phyloP scores from a whole-genome alignment of 2,888 invertebrate species.

The Drosophila atripex region DNA sequence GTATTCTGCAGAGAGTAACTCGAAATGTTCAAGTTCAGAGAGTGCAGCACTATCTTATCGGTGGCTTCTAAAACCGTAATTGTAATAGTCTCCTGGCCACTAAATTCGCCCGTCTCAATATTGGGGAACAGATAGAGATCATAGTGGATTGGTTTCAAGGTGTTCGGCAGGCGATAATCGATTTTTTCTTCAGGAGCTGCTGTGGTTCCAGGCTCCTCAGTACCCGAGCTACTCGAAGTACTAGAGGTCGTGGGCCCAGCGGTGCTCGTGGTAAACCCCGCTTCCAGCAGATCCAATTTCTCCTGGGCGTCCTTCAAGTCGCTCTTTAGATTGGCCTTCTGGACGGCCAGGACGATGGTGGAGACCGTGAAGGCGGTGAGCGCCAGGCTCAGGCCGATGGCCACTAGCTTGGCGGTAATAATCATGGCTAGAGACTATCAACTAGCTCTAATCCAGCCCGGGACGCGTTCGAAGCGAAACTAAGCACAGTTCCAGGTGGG shows the following conservation, averaged over 20 bases:
- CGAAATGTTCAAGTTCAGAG: constrained; percentile 85
- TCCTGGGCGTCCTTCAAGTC: constrained; percentile 73
- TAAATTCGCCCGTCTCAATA: constrained; percentile 85
- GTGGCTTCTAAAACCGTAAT: constrained; percentile 84
- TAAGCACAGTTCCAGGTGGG: constrained; percentile 39
- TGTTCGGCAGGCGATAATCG: constrained; percentile 85
- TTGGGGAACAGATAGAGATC: constrained; percentile 88
- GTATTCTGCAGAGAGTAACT: constrained; percentile 60
- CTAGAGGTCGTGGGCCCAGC: constrained; percentile 13
- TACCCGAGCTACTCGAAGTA: constrained; percentile 7
- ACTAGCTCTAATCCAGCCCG: constrained; percentile 45
- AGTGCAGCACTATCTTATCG: constrained; percentile 86
- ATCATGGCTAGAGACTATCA: constrained; percentile 64
- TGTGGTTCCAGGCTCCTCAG: neutral
- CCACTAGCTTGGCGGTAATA: constrained; percentile 75
- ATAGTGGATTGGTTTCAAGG: constrained; percentile 87
- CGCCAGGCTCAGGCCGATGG: constrained; percentile 76
- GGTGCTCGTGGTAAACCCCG: constrained; percentile 37
- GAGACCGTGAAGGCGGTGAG: constrained; percentile 84
- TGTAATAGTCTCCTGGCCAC: constrained; percentile 85
- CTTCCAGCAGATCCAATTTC: constrained; percentile 72
- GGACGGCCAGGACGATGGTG: constrained; percentile 85
- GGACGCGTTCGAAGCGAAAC: constrained; percentile 56
- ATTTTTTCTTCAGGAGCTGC: constrained; percentile 55
- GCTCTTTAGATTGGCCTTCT: constrained; percentile 78